Evolutionary conservation across 2,797 vertebrate genomes (phyloP).

Genomic region (Sparidentex hasta): DNA sequence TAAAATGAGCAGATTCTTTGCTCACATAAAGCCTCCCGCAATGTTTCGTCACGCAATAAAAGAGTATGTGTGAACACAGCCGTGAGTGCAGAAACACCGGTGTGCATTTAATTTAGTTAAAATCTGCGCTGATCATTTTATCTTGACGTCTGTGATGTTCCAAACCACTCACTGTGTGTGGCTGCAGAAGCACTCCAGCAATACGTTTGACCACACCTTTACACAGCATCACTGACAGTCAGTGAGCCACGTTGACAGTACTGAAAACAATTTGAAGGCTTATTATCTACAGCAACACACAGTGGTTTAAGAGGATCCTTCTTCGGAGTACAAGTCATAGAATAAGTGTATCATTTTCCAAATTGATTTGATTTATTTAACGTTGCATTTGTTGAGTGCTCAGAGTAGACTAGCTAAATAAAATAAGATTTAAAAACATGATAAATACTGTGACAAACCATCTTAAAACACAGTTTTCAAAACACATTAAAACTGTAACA

Average conservation of each 20-base stretch:
- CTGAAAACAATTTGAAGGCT: background rate
- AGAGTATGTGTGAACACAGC: conserved; percentile 1
- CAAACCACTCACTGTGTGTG: background rate
- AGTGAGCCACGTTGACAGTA: background rate
- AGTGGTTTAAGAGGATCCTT: background rate
- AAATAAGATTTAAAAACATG: background rate
- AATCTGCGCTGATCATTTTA: background rate
- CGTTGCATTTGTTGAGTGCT: background rate
- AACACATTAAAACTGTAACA: background rate
- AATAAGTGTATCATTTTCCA: background rate
- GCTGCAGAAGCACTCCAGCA: background rate
- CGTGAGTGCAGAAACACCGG: background rate
- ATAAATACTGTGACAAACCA: background rate
- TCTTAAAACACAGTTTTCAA: background rate
- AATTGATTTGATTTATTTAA: background rate
- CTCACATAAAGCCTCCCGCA: background rate
- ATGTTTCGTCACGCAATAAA: background rate
- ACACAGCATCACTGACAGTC: background rate
- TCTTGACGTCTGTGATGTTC: background rate
- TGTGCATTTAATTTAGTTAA: background rate
- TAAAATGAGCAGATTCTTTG: background rate
- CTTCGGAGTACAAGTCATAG: no score
- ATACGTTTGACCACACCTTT: background rate
- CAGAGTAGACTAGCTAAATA: background rate
- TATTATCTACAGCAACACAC: background rate